These are phyloP conservation scores for Epinephelus coioides DNA, from an alignment of 2,797 vertebrate species.

Conservation along the genomic window DNA sequence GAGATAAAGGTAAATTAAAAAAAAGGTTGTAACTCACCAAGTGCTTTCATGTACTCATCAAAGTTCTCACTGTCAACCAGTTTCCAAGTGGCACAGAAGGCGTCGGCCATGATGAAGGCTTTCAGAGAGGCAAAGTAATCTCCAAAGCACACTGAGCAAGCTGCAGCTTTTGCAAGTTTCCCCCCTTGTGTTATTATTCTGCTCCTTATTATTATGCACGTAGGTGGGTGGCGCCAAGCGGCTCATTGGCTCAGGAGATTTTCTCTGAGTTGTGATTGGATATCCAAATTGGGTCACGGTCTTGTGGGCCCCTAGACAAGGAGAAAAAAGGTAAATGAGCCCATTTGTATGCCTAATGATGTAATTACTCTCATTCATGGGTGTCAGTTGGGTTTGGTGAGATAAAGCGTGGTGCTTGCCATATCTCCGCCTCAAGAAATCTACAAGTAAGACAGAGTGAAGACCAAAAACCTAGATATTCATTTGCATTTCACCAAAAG, in stretches of 20 bases:
- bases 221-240: conserved; percentile 57
- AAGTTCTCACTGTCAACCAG: conserved; percentile 94
- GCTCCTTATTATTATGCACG: conserved; percentile 67
- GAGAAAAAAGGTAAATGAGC: conserved; percentile 43
- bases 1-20: not conserved
- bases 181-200: conserved; percentile 51
- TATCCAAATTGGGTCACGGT: conserved; percentile 68
- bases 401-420: not conserved
- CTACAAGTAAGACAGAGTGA: not conserved
- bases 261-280: conserved; percentile 67
- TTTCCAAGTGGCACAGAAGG: conserved; percentile 96
- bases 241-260: conserved; percentile 78
- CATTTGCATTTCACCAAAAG: not conserved
- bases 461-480: not conserved
- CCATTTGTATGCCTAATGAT: conserved; percentile 66
- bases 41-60: conserved; percentile 94
- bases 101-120: conserved; percentile 90
- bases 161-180: conserved; percentile 49
- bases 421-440: not conserved
- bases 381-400: conserved; percentile 8
- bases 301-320: conserved; percentile 7
- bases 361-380: conserved; percentile 54
- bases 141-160: conserved; percentile 57
- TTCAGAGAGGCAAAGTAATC: conserved; percentile 50
- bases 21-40: conserved; percentile 85